Evolutionary conservation across 2,888 invertebrate species (phyloP), one percentile per base, ranked within the genome.

Genomic region (Erebia aethiops): DNA sequence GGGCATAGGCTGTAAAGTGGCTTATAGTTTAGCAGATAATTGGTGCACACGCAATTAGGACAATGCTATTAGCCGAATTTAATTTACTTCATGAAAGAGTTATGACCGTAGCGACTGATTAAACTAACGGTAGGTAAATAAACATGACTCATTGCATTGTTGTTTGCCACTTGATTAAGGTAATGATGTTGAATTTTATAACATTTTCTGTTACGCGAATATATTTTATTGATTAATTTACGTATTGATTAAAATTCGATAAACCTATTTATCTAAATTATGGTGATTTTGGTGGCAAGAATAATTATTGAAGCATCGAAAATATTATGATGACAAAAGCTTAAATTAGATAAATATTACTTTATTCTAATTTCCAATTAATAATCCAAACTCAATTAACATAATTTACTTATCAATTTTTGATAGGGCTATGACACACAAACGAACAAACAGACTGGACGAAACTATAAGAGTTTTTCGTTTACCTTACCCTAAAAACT

Each of bases 41-140:
- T 81, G 26, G 13, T 57, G 83, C 83, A 86, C 84, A 84, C 81
- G 81, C 82, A 88, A 91, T 89, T 87, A 88, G 78, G 79, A 79
- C 82, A 85, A 84, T 81, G 80, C 82, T 83, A 86, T 88, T 85
- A 87, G 76, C 77, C 72, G 80, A 85, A 86, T 85, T 79, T 81
- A 85, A 82, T 84, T 82, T 80, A 75, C 75, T 78, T 77, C 76
- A 75, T 76, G 74, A 77, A 81, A 80, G 78, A 80, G 80, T 81
- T 81, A 80, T 77, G 78, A 79, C 79, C 77, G 75, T 75, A 74
- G 80, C 85, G 84, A 88, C 84, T 87, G 86, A 90, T 89, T 87
- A 85, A 86, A 85, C 81, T 84, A 81, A 86, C 86, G 85, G 87
- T 86, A 87, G 83, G 81, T 87, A 83, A 86, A 84, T 87, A 82